These are phyloP conservation scores for Drosophila pectinifera DNA, from an alignment of 1,140 invertebrate species.

Conservation along the genomic window DNA sequence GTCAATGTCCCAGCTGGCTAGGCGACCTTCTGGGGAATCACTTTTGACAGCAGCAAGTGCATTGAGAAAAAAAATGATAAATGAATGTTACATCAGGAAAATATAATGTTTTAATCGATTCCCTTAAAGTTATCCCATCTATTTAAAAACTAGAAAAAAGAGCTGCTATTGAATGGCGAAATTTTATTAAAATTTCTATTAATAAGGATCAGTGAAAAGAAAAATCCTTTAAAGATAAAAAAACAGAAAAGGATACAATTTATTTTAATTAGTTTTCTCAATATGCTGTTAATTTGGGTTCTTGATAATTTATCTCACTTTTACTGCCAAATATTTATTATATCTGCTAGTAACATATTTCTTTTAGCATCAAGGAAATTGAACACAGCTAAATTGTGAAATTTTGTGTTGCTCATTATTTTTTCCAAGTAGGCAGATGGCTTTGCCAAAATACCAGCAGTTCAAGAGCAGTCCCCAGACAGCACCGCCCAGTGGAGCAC, in stretches of 20 bases:
- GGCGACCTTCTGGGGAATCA: conserved; percentile 57
- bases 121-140: too few relatives aligned
- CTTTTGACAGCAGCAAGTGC: conserved; percentile 59
- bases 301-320: too few relatives aligned
- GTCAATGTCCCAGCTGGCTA: conserved; percentile 35
- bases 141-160: too few relatives aligned
- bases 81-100: not conserved
- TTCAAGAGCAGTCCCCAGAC: conserved; percentile 68
- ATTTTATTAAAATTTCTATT: too few relatives aligned
- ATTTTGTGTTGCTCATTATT: not conserved
- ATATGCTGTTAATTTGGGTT: too few relatives aligned
- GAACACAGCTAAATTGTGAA: not conserved
- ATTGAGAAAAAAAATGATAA: conserved; percentile 43
- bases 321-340: too few relatives aligned
- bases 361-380: not conserved
- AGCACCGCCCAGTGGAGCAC: conserved; percentile 21
- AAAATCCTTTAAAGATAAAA: too few relatives aligned
- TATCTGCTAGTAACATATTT: too few relatives aligned
- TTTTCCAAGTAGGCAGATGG: conserved; percentile 43
- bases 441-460: conserved; percentile 61
- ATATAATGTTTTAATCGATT: not conserved
- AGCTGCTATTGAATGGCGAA: too few relatives aligned
- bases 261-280: too few relatives aligned
- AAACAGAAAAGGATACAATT: too few relatives aligned
- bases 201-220: too few relatives aligned